phyloP scores from a whole-genome alignment of 2,888 invertebrate species.

The Catotricha subobsoleta region DNA sequence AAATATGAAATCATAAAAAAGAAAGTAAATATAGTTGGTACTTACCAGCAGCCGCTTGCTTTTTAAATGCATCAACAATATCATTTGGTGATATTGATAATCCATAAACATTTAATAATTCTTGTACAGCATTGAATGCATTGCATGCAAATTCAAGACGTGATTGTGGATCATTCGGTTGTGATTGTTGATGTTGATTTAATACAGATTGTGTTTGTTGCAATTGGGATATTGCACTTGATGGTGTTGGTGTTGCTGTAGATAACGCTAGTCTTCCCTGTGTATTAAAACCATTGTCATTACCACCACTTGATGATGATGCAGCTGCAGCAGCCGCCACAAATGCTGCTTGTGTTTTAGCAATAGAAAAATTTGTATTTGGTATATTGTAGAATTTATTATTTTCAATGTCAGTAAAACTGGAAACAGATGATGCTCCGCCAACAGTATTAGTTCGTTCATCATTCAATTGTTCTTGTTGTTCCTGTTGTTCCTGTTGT shows the following conservation, averaged over 20 bases:
- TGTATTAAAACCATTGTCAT: not conserved
- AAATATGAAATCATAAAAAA: not conserved
- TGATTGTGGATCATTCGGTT: constrained; percentile 7
- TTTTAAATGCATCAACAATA: constrained; percentile 14
- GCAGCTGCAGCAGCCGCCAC: not conserved
- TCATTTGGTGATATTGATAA: constrained; percentile 14
- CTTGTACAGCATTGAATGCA: constrained; percentile 14
- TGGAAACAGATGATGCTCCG: not conserved
- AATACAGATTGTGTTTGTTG: too few relatives aligned
- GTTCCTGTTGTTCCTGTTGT: not conserved
- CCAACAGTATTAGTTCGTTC: too few relatives aligned
- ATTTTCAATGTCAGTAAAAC: not conserved
- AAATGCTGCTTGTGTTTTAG: constrained; percentile 1
- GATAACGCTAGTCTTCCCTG: not conserved
- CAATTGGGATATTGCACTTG: not conserved
- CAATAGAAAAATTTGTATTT: constrained; percentile 9
- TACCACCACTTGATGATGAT: not conserved
- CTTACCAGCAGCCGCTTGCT: constrained; percentile 8
- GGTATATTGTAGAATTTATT: constrained; percentile 7
- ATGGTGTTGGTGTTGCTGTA: not conserved
- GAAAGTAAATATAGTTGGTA: not conserved
- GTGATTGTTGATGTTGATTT: not conserved
- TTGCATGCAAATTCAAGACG: constrained; percentile 13
- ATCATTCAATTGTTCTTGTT: not conserved
- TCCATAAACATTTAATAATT: constrained; percentile 14